Conservation (phyloP, 2,888 invertebrate species). For the Punctoribates punctum region DNA sequence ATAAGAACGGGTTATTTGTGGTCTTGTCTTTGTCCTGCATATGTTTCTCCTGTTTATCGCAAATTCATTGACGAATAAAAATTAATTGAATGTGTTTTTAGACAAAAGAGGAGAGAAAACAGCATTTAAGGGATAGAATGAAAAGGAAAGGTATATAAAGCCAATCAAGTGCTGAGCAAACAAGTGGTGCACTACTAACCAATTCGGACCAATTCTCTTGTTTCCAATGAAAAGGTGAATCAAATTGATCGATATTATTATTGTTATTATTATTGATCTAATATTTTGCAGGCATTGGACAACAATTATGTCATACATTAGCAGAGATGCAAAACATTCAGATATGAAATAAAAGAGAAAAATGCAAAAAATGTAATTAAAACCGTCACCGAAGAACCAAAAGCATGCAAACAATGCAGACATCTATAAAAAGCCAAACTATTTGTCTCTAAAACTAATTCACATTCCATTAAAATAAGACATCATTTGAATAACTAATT, state of each 20-base stretch:
- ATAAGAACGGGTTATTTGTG: slow-evolving; percentile 42
- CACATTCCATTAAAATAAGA: neutral
- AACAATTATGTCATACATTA: too few relatives aligned
- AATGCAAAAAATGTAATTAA: neutral
- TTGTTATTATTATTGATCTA: too few relatives aligned
- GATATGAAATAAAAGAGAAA: slow-evolving; percentile 26
- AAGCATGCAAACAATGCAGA: neutral
- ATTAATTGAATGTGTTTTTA: slow-evolving; percentile 8
- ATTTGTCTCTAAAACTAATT: neutral
- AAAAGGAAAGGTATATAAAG: neutral
- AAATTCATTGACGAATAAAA: neutral
- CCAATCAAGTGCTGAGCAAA: neutral
- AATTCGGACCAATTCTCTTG: slow-evolving; percentile 42
- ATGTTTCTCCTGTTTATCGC: slow-evolving; percentile 7
- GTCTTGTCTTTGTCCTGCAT: slow-evolving; percentile 42
- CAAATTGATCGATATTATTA: slow-evolving; percentile 28
- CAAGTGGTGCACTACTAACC: slow-evolving; percentile 26
- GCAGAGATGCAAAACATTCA: slow-evolving; percentile 13
- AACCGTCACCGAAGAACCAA: slow-evolving; percentile 12
- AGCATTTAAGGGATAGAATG: too few relatives aligned
- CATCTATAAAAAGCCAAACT: neutral
- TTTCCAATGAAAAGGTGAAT: slow-evolving; percentile 40
- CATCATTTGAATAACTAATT: neutral
- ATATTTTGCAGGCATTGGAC: slow-evolving; percentile 20
- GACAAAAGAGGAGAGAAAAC: neutral